A percentile compares a stretch with the other conserved stretches of the same genome.
phyloP scores from a whole-genome alignment of 1,140 invertebrate genomes.

The Aphelenchoides fujianensis region DNA sequence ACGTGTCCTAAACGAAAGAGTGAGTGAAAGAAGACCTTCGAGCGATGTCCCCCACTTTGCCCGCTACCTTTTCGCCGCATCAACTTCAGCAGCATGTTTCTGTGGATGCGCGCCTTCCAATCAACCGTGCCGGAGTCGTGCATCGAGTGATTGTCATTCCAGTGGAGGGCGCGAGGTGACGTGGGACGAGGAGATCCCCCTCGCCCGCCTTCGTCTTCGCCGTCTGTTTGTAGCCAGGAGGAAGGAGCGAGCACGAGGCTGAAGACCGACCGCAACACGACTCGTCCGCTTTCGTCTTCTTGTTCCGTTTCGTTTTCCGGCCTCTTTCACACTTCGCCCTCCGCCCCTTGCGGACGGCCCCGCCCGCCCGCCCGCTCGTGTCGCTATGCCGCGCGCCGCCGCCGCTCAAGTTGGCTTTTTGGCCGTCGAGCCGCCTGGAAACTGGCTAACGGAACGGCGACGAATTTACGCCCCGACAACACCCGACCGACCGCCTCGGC shows the following conservation, averaged over 20 bases:
- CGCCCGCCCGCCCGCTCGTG: no score
- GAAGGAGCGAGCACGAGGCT: not conserved
- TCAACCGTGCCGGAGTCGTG: not conserved
- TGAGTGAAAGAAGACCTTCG: not conserved
- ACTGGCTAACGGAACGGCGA: no score
- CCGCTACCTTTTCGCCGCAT: not conserved
- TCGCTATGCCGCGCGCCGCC: conserved; percentile 1
- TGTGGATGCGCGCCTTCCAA: not conserved
- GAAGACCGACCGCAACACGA: not conserved
- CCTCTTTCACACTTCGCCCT: not conserved
- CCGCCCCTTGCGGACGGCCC: no score
- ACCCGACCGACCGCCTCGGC: no score
- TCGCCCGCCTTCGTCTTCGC: not conserved
- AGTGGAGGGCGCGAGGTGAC: not conserved
- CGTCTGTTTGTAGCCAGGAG: not conserved
- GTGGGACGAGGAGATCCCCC: not conserved
- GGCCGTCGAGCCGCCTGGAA: not conserved
- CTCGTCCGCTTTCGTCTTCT: no score
- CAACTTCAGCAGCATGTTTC: conserved; percentile 10
- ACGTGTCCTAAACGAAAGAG: conserved; percentile 1
- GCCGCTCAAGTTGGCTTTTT: conserved; percentile 2
- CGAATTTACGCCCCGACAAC: no score
- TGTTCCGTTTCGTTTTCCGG: not conserved
- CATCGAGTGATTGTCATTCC: not conserved
- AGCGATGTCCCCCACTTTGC: not conserved